These are phyloP conservation scores for Lycocerus yunnanus DNA, from an alignment of 2,888 invertebrate species.

Conservation along the genomic window DNA sequence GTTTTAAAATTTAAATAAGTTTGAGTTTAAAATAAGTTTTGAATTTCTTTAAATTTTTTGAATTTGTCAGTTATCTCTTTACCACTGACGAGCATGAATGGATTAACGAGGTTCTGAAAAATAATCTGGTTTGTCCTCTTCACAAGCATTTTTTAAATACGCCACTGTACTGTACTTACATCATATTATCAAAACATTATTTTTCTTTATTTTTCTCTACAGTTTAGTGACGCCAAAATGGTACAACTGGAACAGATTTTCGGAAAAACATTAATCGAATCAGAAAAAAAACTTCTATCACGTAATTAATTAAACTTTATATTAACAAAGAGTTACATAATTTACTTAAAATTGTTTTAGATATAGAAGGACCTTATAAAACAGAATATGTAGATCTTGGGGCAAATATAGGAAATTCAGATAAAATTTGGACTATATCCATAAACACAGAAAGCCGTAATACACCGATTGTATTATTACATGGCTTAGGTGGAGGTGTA, in stretches of 20 bases:
- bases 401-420: constrained; percentile 60
- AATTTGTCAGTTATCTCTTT: too few relatives aligned
- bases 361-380: constrained; percentile 24
- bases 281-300: constrained; percentile 61
- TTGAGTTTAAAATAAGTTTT: too few relatives aligned
- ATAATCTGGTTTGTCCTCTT: too few relatives aligned
- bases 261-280: constrained; percentile 74
- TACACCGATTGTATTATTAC: constrained; percentile 85
- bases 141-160: too few relatives aligned
- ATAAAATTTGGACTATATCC: constrained; percentile 68
- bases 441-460: constrained; percentile 64
- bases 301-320: constrained; percentile 43
- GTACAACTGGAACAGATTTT: constrained; percentile 81
- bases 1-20: too few relatives aligned
- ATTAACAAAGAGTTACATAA: not conserved
- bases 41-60: too few relatives aligned
- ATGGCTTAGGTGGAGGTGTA: constrained; percentile 91
- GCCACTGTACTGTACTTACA: too few relatives aligned
- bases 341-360: not conserved
- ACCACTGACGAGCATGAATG: too few relatives aligned
- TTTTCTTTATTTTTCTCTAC: not conserved
- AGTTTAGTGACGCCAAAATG: constrained; percentile 48
- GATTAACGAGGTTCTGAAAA: too few relatives aligned
- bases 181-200: too few relatives aligned
- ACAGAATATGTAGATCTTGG: constrained; percentile 60